phyloP scores from a whole-genome alignment of 2,797 vertebrate species.

The Agapornis canus region DNA sequence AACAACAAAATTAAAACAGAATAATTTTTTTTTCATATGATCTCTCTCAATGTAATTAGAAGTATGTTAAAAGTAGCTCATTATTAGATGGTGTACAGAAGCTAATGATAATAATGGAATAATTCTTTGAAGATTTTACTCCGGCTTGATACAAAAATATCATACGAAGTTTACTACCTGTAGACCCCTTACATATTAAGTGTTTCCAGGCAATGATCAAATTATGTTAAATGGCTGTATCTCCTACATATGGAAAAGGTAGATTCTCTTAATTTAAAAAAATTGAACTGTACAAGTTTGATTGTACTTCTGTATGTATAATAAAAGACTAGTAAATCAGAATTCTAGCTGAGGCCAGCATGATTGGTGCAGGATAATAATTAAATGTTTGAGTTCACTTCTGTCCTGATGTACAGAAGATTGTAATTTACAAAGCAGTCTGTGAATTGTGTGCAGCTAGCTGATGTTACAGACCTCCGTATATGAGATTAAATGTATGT shows the following conservation, averaged over 20 bases:
- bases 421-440: slow-evolving; percentile 14
- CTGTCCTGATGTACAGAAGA: background rate
- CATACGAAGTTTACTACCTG: background rate
- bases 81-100: slow-evolving; percentile 16
- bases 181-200: background rate
- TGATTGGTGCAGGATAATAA: slow-evolving; percentile 26
- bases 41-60: slow-evolving; percentile 33
- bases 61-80: slow-evolving; percentile 27
- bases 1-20: slow-evolving; percentile 2
- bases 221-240: background rate
- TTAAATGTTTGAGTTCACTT: slow-evolving; percentile 27
- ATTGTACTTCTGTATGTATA: slow-evolving; percentile 2
- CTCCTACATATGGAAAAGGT: slow-evolving; percentile 25
- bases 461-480: background rate
- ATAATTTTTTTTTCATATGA: background rate
- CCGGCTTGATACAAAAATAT: background rate
- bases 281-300: background rate
- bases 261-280: slow-evolving; percentile 31
- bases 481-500: slow-evolving; percentile 24
- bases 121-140: slow-evolving; percentile 16
- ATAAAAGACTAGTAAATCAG: slow-evolving; percentile 32
- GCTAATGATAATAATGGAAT: background rate
- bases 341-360: slow-evolving; percentile 38
- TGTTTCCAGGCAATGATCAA: slow-evolving; percentile 13
- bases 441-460: background rate